Evolutionary conservation across 1,140 invertebrate species (phyloP).

Genomic region (Lasioglossum baleicum): DNA sequence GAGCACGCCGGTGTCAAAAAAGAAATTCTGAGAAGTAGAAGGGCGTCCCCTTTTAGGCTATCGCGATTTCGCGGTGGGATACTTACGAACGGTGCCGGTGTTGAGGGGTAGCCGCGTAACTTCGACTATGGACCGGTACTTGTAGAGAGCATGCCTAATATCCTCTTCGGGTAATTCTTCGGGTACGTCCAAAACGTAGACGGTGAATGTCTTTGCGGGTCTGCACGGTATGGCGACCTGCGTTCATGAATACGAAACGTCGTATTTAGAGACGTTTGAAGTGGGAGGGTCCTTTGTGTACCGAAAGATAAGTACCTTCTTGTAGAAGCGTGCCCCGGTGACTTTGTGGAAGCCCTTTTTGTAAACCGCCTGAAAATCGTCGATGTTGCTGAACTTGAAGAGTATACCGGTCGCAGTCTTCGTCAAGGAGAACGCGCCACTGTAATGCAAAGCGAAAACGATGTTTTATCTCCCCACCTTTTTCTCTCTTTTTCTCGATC

Average conservation of each 20-base stretch:
- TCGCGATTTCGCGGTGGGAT: background rate
- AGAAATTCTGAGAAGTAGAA: background rate
- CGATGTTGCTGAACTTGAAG: constrained; percentile 91
- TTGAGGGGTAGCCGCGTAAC: constrained; percentile 83
- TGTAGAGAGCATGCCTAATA: constrained; percentile 88
- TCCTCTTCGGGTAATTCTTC: constrained; percentile 91
- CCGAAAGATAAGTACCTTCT: constrained; percentile 82
- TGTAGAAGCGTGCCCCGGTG: constrained; percentile 87
- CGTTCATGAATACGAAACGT: constrained; percentile 56
- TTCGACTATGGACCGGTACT: constrained; percentile 89
- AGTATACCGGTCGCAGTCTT: constrained; percentile 93
- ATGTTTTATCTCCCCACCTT: constrained; percentile 1
- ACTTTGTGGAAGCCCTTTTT: constrained; percentile 93
- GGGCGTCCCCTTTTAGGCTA: background rate
- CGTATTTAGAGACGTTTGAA: constrained; percentile 45
- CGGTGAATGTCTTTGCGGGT: constrained; percentile 89
- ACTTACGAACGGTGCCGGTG: constrained; percentile 77
- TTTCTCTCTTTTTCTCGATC: background rate
- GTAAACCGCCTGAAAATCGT: constrained; percentile 91
- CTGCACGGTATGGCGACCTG: constrained; percentile 90
- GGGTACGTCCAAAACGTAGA: constrained; percentile 89
- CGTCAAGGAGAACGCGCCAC: constrained; percentile 90
- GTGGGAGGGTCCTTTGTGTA: constrained; percentile 61
- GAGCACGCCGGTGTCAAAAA: background rate
- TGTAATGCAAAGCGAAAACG: constrained; percentile 63